A percentile compares a stretch with the other conserved stretches of the same genome.
phyloP scores from a whole-genome alignment of 2,113 vertebrate species.

The Pseudonaja textilis region DNA sequence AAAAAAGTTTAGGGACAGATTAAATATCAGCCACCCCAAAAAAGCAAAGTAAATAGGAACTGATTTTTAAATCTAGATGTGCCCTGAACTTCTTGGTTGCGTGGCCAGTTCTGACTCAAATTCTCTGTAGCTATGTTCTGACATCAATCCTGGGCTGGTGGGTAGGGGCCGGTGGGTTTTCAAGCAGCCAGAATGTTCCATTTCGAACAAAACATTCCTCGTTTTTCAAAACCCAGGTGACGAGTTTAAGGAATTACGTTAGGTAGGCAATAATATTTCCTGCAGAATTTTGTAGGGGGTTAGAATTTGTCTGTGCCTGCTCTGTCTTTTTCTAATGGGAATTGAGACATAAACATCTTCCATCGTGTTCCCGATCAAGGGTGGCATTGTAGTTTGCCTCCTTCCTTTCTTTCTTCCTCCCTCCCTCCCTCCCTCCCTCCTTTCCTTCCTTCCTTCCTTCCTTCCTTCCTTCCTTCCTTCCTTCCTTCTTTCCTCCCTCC shows the following conservation, averaged over 20 bases:
- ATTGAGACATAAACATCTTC: not conserved
- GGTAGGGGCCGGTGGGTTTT: no score
- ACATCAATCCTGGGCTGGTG: no score
- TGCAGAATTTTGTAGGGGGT: not conserved
- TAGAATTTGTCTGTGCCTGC: not conserved
- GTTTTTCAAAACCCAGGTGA: not conserved
- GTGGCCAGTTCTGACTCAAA: not conserved
- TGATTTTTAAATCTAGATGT: not conserved
- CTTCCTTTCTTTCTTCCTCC: not conserved
- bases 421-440: no score
- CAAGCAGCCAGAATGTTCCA: not conserved
- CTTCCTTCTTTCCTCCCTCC: rapidly evolving
- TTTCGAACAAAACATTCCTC: not conserved
- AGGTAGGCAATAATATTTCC: not conserved
- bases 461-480: not conserved
- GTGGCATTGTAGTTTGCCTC: not conserved
- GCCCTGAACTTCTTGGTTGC: not conserved
- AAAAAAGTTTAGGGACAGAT: not conserved
- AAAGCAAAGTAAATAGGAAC: not conserved
- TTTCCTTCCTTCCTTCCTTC: rapidly evolving
- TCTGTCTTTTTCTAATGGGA: not conserved
- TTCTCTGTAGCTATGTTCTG: not conserved
- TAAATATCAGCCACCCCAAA: not conserved
- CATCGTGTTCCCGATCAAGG: not conserved
- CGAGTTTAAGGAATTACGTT: not conserved